Evolutionary conservation across 2,888 invertebrate genomes (phyloP), one percentile per base, ranked within the genome.

Genomic region (Metellina segmentata): DNA sequence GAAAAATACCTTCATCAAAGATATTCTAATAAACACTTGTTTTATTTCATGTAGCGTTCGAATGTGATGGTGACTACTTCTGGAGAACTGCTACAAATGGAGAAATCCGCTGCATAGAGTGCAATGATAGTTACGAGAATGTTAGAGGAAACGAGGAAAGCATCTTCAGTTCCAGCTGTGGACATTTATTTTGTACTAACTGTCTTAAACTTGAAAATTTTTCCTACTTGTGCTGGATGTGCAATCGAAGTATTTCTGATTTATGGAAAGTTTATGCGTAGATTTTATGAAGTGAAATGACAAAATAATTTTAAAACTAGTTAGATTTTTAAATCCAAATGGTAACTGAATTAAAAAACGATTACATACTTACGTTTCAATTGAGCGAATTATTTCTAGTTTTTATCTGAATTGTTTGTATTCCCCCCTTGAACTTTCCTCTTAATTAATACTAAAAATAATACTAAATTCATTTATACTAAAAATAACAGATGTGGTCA

Each of bases 101-200:
- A 52, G 53, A 34, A 6, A n/a, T n/a, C 13, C 13, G 7, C 20
- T 75, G 75, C 75, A 75, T 7, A 48, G 34, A 34, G 11, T 75
- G 75, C 34, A 34, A 48, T 9, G 48, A 34, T 0, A 49, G 49
- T 49, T 75, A 75, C 11, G 75, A 75, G 13, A 34, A 11, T 6
- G 49, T 75, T 6, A 48, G 7, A 34, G 49, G 49, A 13, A 34
- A 75, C 75, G 75, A 49, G 1, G 48, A 11, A 13, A 9, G 11
- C 7, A 8, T 75, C 5, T 75, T 75, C 75, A 75, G 7, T 11
- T 75, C 75, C 0, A 75, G 49, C 34, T 75, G 75, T 49, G 75
- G 75, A 48, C 75, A 75, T 75, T 75, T 75, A 48, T 75, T 75
- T 75, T 75, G 75, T 19, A 75, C 48, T 6, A 49, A 9, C 48